Conservation (phyloP, 2,113 vertebrate genomes). For the Cryptotis parvus region DNA sequence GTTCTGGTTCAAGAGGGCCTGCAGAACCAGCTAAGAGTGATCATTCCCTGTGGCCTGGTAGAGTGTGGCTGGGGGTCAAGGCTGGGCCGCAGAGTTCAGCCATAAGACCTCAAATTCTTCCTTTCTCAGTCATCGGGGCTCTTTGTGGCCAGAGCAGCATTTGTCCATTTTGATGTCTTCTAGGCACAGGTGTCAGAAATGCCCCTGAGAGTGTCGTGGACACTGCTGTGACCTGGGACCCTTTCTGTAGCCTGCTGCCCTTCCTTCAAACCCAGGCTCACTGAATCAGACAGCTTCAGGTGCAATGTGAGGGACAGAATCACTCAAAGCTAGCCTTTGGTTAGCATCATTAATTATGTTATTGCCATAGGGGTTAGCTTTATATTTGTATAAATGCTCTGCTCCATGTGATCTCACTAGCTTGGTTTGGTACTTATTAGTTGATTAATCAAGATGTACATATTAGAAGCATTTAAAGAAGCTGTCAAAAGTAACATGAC, state of each 20-base stretch:
- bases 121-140: neutral
- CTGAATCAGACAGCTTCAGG: neutral
- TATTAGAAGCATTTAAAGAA: neutral
- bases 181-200: neutral
- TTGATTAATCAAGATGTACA: neutral
- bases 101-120: neutral
- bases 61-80: neutral
- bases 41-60: neutral
- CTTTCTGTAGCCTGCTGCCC: neutral
- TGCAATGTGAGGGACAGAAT: neutral
- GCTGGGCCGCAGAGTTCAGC: neutral
- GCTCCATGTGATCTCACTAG: constrained; percentile 27
- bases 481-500: neutral
- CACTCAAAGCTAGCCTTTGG: too few relatives aligned
- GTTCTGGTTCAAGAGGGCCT: neutral
- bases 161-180: neutral
- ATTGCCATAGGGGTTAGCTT: constrained; percentile 15
- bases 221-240: neutral
- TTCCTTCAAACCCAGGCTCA: neutral
- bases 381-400: constrained; percentile 41
- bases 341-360: neutral
- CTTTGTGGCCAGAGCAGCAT: neutral
- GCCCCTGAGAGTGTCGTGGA: neutral
- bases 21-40: neutral
- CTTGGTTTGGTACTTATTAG: neutral